Evolutionary conservation across 2,888 invertebrate genomes (phyloP), one percentile per base, ranked within the genome.

Genomic region (Rhodophaea formosa): DNA sequence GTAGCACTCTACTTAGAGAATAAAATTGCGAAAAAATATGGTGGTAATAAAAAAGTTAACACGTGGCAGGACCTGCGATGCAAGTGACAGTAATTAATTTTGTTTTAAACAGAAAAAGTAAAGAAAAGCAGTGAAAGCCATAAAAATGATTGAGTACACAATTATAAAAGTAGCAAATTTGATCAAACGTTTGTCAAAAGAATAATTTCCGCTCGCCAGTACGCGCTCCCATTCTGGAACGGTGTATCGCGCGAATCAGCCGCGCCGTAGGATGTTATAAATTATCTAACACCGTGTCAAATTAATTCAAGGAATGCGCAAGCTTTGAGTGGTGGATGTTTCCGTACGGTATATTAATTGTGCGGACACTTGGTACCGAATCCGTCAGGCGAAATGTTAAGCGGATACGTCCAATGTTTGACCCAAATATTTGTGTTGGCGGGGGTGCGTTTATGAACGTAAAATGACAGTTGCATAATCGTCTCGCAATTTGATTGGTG

Each of bases 251-350:
- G 59, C 74, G 76, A 75, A 81, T 82, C 80, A 78, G 65, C 69
- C 71, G 70, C 74, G 64, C 63, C 71, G 84, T 86, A 86, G 91
- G 90, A 91, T 86, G 91, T 90, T 82, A 90, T 91, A 91, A 92
- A 91, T 92, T 90, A 91, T 84, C 85, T 79, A 84, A 84, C 85
- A 82, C 84, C 88, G 81, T 85, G 87, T 90, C 90, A 91, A 90
- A 92, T 91, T 91, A 91, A 91, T 91, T 84, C 85, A 77, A 79
- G 85, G 88, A 91, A 91, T 89, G 85, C 80, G 72, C 73, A 67
- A 70, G 68, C 77, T 76, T 75, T 78, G 82, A 82, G 73, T 75
- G 76, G 78, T 77, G 74, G 77, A 80, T 81, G 84, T 86, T 86
- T 87, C 86, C 86, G 83, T 76, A 74, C 77, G 60, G 80, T 77